Base-by-base conservation (phyloP, 2,888 invertebrate genomes). In the Mimumesa dahlbomi region DNA sequence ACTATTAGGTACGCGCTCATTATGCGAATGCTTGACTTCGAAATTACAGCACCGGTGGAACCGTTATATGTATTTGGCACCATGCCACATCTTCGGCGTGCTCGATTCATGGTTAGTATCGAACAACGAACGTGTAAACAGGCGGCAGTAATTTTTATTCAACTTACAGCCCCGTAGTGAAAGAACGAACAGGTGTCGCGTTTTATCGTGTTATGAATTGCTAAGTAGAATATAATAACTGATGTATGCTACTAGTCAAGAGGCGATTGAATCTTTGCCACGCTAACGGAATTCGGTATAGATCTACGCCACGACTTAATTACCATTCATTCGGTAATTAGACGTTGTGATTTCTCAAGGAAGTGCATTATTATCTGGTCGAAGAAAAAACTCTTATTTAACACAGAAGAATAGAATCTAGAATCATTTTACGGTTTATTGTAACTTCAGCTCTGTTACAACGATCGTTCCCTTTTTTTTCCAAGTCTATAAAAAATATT, bases 31-130 rank as follows among this genome's bases (percentile, higher is more conserved):
- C 71, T 79, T 75, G 75, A 75, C 73, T 82, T 74, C 57, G 73
- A 61, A 82, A 81, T 84, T 73, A 69, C 78, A 75, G 77, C 76
- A 73, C 76, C 68, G 73, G 73, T 54, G 79, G 68, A 81, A 87
- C 86, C 87, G 87, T 87, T 87, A 86, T 83, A 77, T 81, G 84
- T 87, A 87, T 86, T 87, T 87, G 87, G 86, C 85, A 84, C 74
- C 65, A 75, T 49, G 85, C 85, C 85, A 84, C 69, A 73, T 74
- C 80, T 79, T 79, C 63, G 69, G 58, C 77, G 81, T 85, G 73
- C 82, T 69, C 80, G 82, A 83, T 85, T 83, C 80, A 59, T 62
- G 62, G 71, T 57, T 71, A 70, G 57, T 69, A 53, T 65, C 64
- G 61, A 68, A 77, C 68, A 64, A 62, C 61, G 67, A 62, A 73